Evolutionary conservation across 1,140 invertebrate species (phyloP).

Genomic region (Bombus pascuorum): DNA sequence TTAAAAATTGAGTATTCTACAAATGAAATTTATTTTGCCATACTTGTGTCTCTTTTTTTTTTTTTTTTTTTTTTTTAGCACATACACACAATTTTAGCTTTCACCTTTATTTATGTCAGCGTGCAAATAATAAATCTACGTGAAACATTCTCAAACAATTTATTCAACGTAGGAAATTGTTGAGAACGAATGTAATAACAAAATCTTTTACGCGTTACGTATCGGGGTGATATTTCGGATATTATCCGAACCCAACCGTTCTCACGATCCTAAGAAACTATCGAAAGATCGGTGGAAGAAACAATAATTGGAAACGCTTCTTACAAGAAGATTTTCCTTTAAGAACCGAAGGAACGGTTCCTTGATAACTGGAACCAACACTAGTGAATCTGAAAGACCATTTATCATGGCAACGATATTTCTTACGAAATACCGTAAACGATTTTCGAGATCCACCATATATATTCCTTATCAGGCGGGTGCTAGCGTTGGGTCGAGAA

Average conservation of each 20-base stretch:
- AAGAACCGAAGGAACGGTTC: neutral
- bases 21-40: no score
- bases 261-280: neutral
- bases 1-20: neutral
- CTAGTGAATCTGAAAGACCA: conserved; percentile 32
- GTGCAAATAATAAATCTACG: no score
- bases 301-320: conserved; percentile 11
- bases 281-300: neutral
- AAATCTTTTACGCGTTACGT: neutral
- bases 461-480: conserved; percentile 52
- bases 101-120: no score
- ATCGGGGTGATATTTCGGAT: neutral
- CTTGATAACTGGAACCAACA: conserved; percentile 11
- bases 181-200: neutral
- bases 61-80: no score
- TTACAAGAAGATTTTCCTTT: neutral
- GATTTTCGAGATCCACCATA: conserved; percentile 38
- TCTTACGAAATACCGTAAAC: conserved; percentile 50
- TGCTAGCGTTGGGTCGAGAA: conserved; percentile 48
- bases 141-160: no score
- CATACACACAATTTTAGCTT: no score
- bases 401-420: conserved; percentile 40
- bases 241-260: neutral
- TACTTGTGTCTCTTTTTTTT: no score
- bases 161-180: no score